Evolutionary conservation across 2,888 invertebrate species (phyloP), one percentile per base, ranked within the genome.

Genomic region (Alsophila aescularia): DNA sequence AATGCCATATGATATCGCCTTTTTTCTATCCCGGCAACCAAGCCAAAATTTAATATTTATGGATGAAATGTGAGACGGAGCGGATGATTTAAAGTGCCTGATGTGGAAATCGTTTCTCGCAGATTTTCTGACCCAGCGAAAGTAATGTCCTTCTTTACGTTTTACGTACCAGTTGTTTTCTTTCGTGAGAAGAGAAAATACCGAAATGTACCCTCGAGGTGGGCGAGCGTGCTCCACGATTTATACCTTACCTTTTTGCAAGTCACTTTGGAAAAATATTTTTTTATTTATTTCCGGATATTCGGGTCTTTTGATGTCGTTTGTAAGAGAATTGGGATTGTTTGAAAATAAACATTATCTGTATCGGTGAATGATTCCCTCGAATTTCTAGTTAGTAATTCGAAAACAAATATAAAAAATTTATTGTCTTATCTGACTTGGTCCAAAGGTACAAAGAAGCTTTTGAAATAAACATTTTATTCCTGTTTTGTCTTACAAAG

Each of bases 1-100:
- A 87, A 86, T 85, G 89, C 83, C 83, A 86, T 79, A 77, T 74
- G 81, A 86, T 85, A 87, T 83, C 84, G 83, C 80, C 81, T 87
- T 86, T 85, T 84, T 87, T 85, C 84, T 85, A 82, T 83, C 77
- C 79, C 77, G 75, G 75, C 78, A 81, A 80, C 85, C 83, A 77
- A 83, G 83, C 81, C 83, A 83, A 86, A 85, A 87, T 90, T 90
- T 90, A 90, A 90, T 90, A 90, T 90, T 90, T 90, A 91, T 90
- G 85, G 90, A 86, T 86, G 88, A 89, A 90, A 88, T 88, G 88
- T 91, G 87, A 89, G 83, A 83, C 89, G 82, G 77, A 83, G 89
- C 89, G 86, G 72, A 89, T 90, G 90, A 91, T 90, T 90, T 90
- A 88, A 89, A 90, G 84, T 87, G 85, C 85, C 85, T 86, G 86